These are phyloP conservation scores for Tenrec ecaudatus DNA, from an alignment of 2,113 vertebrate species.

Conservation along the genomic window DNA sequence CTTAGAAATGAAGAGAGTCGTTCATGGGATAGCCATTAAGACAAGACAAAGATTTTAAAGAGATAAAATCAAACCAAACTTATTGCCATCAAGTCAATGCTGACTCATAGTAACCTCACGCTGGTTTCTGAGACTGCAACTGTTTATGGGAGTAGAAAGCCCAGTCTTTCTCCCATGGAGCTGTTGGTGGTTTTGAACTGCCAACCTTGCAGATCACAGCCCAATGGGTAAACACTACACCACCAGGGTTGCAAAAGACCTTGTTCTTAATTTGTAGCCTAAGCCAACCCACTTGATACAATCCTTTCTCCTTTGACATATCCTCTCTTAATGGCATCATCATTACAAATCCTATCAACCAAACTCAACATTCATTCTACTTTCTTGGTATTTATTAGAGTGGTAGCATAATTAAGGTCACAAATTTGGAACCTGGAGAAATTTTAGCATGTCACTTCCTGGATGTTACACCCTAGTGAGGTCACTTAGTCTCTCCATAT, in stretches of 20 bases:
- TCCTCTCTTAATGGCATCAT: background rate
- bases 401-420: background rate
- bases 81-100: too few species aligned
- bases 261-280: background rate
- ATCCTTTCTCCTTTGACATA: background rate
- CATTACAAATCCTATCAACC: background rate
- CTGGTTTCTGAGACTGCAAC: too few species aligned
- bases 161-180: too few species aligned
- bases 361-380: background rate
- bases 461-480: background rate
- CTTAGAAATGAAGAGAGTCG: slow-evolving; percentile 2
- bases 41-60: background rate
- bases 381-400: background rate
- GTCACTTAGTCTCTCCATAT: background rate
- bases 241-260: background rate
- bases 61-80: background rate
- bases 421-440: slow-evolving; percentile 37
- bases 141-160: background rate
- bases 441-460: background rate
- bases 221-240: too few species aligned
- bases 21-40: background rate
- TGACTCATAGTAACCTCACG: too few species aligned
- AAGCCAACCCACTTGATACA: background rate
- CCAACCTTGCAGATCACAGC: too few species aligned
- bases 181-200: too few species aligned